Percentiles rank a stretch among this genome's conserved stretches.
phyloP scores from a whole-genome alignment of 2,888 invertebrate species.

The Noctuana brunneofusca region DNA sequence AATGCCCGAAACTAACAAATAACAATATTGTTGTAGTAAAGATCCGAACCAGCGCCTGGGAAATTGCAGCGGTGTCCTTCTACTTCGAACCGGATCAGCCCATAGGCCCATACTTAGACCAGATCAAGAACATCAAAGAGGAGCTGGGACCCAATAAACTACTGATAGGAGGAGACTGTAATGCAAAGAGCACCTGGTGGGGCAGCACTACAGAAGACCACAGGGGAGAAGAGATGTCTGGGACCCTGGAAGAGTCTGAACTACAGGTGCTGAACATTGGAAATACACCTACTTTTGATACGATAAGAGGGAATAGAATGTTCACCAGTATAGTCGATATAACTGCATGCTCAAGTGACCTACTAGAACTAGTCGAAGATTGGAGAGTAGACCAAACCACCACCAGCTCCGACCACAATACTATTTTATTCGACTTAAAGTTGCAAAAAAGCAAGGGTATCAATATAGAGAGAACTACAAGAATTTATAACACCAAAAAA shows the following conservation, averaged over 20 bases:
- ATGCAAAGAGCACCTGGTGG: constrained; percentile 1
- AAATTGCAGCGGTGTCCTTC: neutral
- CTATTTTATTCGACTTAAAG: neutral
- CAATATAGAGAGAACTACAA: neutral
- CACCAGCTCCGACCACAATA: too few species aligned
- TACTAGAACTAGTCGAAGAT: neutral
- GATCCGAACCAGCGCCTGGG: neutral
- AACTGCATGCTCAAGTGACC: neutral
- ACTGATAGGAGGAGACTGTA: neutral
- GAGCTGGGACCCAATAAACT: neutral
- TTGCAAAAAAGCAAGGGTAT: neutral
- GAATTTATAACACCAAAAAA: neutral
- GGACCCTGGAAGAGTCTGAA: neutral
- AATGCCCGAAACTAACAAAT: neutral
- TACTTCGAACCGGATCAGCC: neutral
- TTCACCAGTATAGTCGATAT: neutral
- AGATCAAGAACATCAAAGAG: neutral
- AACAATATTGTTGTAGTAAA: neutral
- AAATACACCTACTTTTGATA: neutral
- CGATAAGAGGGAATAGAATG: neutral
- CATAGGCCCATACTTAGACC: neutral
- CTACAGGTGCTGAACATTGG: neutral
- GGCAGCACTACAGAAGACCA: neutral
- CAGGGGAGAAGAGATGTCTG: neutral
- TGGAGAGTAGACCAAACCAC: neutral